A percentile compares a stretch with the other conserved stretches of the same genome.
Evolutionary conservation across 2,113 vertebrate genomes (phyloP).

Genomic region (Vidua chalybeata): DNA sequence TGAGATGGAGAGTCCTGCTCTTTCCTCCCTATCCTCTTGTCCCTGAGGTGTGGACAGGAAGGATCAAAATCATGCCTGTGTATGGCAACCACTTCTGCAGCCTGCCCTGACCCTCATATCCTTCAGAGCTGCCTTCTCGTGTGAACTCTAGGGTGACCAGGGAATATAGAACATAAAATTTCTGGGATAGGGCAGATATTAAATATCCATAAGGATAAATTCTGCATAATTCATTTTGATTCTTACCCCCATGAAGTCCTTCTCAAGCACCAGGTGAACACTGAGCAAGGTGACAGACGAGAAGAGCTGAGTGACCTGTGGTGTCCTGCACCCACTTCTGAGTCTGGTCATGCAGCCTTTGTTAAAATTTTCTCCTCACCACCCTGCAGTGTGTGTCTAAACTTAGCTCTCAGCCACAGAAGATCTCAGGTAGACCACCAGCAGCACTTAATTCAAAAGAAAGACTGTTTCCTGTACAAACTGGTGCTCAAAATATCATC

Average conservation of each 20-base stretch:
- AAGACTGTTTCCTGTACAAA: background rate
- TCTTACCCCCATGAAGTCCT: background rate
- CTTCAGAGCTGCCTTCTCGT: background rate
- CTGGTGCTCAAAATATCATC: background rate
- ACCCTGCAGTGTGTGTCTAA: background rate
- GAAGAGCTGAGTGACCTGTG: background rate
- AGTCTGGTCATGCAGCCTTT: background rate
- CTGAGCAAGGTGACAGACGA: rapidly evolving
- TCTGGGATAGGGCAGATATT: background rate
- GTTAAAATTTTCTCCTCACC: background rate
- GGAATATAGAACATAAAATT: background rate
- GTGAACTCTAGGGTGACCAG: background rate
- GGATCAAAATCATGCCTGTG: background rate
- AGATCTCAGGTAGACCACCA: slow-evolving; percentile 22
- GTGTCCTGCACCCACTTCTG: background rate
- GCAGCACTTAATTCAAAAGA: slow-evolving; percentile 30
- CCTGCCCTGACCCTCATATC: background rate
- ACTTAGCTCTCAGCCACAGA: slow-evolving; percentile 11
- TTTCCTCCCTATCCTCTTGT: background rate
- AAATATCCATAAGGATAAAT: background rate
- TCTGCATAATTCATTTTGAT: background rate
- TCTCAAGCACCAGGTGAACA: background rate
- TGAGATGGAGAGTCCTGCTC: background rate
- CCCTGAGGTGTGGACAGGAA: background rate
- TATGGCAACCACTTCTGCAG: background rate